phyloP scores from a whole-genome alignment of 2,113 vertebrate genomes.

The Gavia stellata region DNA sequence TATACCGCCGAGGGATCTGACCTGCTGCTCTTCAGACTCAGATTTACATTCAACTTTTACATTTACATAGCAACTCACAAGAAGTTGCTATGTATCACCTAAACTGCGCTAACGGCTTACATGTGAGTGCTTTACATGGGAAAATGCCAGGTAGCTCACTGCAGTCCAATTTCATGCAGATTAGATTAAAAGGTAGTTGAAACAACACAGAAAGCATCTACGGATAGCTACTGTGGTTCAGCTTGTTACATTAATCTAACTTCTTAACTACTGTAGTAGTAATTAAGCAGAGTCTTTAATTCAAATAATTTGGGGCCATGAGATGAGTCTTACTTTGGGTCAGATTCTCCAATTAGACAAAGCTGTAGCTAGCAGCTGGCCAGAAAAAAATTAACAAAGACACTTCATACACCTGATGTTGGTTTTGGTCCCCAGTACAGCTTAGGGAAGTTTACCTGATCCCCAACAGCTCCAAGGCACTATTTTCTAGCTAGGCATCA shows the following conservation, averaged over 20 bases:
- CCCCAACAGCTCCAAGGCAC: neutral
- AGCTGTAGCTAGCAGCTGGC: neutral
- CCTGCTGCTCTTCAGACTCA: neutral
- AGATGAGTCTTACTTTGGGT: neutral
- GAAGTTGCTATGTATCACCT: neutral
- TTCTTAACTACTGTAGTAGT: neutral
- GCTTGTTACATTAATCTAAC: neutral
- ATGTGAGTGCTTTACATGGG: neutral
- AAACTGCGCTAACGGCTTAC: neutral
- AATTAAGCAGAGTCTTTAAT: neutral
- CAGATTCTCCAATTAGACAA: neutral
- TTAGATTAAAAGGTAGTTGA: neutral
- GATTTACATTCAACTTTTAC: neutral
- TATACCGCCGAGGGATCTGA: neutral
- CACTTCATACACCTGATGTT: neutral
- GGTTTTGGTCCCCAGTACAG: neutral
- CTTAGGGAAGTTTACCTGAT: neutral
- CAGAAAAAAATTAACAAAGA: neutral
- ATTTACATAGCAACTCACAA: too few species aligned
- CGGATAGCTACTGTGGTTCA: neutral
- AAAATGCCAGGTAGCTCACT: neutral
- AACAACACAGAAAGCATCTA: neutral
- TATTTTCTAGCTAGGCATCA: neutral
- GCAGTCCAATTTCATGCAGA: neutral
- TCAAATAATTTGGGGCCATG: rapidly evolving